Conservation (phyloP, 2,888 invertebrate species). For the Lydus trimaculatus region DNA sequence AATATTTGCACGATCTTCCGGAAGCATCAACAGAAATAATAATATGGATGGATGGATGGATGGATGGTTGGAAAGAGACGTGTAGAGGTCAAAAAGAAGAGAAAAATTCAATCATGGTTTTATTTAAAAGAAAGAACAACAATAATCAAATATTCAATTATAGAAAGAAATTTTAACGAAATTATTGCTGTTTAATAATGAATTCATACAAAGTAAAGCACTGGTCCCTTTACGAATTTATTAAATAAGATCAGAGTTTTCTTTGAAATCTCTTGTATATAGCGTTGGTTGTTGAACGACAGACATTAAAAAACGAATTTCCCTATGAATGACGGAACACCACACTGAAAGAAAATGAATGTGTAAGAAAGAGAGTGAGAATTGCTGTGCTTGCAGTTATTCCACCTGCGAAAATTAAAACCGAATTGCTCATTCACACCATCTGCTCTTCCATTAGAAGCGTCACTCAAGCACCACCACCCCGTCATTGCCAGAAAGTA, state of each 20-base stretch:
- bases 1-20: slow-evolving; percentile 26
- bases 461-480: slow-evolving; percentile 55
- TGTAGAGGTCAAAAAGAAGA: not conserved
- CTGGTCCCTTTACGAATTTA: not conserved
- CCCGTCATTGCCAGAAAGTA: slow-evolving; percentile 58
- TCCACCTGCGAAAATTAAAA: slow-evolving; percentile 61
- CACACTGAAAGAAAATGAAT: slow-evolving; percentile 19
- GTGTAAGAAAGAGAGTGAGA: slow-evolving; percentile 9
- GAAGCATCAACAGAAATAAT: slow-evolving; percentile 2
- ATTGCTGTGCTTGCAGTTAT: slow-evolving; percentile 36
- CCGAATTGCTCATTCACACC: slow-evolving; percentile 62
- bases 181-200: slow-evolving; percentile 13
- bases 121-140: not conserved
- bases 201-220: not conserved
- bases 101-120: not conserved
- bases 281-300: slow-evolving; percentile 14
- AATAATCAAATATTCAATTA: not conserved
- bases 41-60: slow-evolving; percentile 2
- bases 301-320: slow-evolving; percentile 45
- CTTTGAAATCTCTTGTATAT: not conserved
- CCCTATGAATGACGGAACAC: slow-evolving; percentile 47
- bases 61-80: not conserved
- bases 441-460: slow-evolving; percentile 61
- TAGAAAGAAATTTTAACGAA: slow-evolving; percentile 1
- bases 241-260: slow-evolving; percentile 28